Conservation (phyloP, 2,113 vertebrate species). For the Jacana jacana region DNA sequence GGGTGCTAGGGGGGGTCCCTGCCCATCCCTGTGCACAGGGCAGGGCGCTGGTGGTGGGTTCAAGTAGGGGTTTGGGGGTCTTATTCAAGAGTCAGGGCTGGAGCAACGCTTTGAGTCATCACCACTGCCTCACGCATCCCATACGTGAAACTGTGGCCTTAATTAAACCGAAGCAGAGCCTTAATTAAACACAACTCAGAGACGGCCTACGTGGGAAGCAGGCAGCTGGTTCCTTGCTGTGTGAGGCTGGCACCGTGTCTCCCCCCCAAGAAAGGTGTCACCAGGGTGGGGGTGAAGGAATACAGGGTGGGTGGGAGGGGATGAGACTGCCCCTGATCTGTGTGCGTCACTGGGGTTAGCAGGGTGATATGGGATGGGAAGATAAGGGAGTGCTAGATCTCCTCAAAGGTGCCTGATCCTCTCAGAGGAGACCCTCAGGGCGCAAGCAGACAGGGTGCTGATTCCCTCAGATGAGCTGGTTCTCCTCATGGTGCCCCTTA, state of each 20-base stretch:
- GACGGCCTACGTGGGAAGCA: background rate
- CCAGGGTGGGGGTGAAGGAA: background rate
- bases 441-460: too few relatives aligned
- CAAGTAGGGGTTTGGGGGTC: background rate
- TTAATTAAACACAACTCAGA: constrained; percentile 46
- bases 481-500: too few relatives aligned
- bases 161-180: constrained; percentile 40
- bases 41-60: rapidly evolving
- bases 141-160: constrained; percentile 41
- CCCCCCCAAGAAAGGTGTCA: background rate
- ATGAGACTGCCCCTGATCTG: background rate
- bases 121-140: background rate
- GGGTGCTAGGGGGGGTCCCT: background rate
- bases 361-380: background rate
- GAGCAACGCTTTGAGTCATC: constrained; percentile 10
- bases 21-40: rapidly evolving
- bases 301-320: background rate
- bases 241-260: background rate
- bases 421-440: too few relatives aligned
- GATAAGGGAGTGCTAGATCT: background rate
- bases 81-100: background rate
- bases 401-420: background rate
- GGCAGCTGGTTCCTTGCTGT: background rate
- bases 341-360: background rate
- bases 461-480: background rate